Evolutionary conservation across 2,113 vertebrate genomes (phyloP).

Genomic region (Erythrocercus mccallii): DNA sequence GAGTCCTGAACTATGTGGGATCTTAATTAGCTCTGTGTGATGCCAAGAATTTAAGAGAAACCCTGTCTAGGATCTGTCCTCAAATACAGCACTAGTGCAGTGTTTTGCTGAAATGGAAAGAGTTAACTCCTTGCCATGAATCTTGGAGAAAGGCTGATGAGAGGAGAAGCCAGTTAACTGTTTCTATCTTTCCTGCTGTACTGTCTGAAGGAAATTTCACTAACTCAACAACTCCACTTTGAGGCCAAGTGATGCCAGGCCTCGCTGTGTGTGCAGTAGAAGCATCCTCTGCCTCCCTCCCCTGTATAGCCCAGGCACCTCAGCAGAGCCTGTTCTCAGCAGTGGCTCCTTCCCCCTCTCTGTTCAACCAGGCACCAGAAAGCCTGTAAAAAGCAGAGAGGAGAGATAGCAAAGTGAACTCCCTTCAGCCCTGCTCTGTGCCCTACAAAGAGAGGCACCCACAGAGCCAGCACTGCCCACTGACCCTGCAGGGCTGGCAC

Average conservation of each 20-base stretch:
- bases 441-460: background rate
- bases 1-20: background rate
- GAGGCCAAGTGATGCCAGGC: constrained; percentile 23
- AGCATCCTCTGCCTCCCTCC: background rate
- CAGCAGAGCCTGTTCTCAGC: background rate
- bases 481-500: background rate
- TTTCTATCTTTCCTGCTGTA: background rate
- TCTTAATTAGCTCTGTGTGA: background rate
- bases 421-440: background rate
- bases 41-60: background rate
- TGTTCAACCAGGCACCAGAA: background rate
- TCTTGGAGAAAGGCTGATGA: background rate
- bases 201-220: constrained; percentile 29
- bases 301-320: background rate
- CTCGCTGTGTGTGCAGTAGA: background rate
- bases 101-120: background rate
- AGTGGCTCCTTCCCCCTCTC: background rate
- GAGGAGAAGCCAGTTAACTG: background rate
- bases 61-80: background rate
- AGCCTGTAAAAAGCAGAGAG: background rate
- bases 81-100: background rate
- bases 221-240: constrained; percentile 57
- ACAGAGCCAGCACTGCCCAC: fast-evolving
- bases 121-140: background rate
- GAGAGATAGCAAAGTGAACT: background rate